Evolutionary conservation across 2,888 invertebrate genomes (phyloP).

Genomic region (Hecatera dysodea): DNA sequence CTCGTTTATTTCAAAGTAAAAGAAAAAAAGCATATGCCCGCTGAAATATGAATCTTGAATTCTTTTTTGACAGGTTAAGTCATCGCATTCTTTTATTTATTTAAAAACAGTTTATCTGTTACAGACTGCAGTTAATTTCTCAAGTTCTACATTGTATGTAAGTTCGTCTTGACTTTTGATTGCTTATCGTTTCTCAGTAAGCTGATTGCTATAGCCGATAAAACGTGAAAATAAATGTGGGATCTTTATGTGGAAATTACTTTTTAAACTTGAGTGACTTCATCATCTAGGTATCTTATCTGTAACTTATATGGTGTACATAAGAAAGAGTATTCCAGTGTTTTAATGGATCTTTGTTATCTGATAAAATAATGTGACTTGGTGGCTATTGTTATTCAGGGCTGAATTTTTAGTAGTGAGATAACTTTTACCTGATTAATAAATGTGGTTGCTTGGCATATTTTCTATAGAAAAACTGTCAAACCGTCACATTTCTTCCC

Average conservation of each 20-base stretch:
- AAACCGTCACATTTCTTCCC: no score
- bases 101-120: conserved; percentile 22
- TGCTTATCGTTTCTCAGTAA: conserved; percentile 8
- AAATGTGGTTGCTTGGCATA: no score
- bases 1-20: conserved; percentile 55
- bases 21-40: conserved; percentile 50
- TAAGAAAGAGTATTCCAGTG: no score
- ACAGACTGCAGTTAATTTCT: conserved; percentile 39
- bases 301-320: not conserved
- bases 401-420: no score
- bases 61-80: conserved; percentile 40
- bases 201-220: conserved; percentile 1
- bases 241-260: not conserved
- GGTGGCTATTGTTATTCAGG: no score
- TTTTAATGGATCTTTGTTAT: no score
- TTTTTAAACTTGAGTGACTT: not conserved
- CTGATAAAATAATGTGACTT: no score
- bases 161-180: conserved; percentile 26
- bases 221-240: conserved; percentile 6
- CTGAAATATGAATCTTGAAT: conserved; percentile 48
- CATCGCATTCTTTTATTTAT: conserved; percentile 11
- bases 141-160: conserved; percentile 44
- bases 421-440: no score
- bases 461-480: no score
- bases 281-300: not conserved